phyloP scores from a whole-genome alignment of 2,113 vertebrate genomes.

The Cyanistes caeruleus region DNA sequence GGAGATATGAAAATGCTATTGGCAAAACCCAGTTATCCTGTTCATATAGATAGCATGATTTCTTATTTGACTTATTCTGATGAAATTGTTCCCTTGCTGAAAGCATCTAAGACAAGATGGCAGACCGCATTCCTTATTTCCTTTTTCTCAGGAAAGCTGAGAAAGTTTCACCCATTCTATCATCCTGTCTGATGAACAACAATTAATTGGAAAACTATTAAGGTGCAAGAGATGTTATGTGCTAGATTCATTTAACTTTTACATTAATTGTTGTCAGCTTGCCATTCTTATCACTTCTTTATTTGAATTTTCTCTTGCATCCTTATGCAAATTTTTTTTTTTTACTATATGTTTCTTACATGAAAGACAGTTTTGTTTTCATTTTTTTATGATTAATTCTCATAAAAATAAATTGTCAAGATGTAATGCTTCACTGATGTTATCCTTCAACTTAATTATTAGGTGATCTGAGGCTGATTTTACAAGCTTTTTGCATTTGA shows the following conservation, averaged over 20 bases:
- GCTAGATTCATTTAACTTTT: not conserved
- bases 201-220: not conserved
- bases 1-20: not conserved
- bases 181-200: not conserved
- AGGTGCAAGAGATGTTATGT: not conserved
- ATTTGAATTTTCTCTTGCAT: conserved; percentile 16
- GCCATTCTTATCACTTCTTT: not conserved
- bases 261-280: not conserved
- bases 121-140: not conserved
- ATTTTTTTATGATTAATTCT: not conserved
- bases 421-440: not conserved
- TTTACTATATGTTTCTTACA: not conserved
- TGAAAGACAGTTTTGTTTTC: not conserved
- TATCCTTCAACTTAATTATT: conserved; percentile 9
- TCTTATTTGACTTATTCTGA: not conserved
- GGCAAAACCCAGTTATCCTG: not conserved
- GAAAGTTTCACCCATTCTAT: not conserved
- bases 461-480: not conserved
- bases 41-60: not conserved
- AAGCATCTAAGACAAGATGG: not conserved
- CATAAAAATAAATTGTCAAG: not conserved
- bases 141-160: not conserved
- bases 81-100: not conserved
- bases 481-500: not conserved
- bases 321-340: not conserved